Base-by-base conservation (phyloP, 2,888 invertebrate genomes). In the Synergus japonicus region DNA sequence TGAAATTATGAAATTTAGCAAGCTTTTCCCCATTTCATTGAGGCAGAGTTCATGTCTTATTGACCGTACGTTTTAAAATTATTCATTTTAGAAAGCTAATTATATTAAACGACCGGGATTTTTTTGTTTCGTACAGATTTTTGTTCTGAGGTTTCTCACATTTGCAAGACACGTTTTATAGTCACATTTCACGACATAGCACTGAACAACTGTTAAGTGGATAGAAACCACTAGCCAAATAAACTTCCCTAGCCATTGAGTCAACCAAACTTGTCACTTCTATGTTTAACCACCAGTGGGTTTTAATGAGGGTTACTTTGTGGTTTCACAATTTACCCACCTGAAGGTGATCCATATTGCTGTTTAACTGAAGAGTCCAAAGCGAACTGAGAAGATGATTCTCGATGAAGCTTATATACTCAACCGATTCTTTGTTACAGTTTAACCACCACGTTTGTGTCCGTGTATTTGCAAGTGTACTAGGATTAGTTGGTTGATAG, bases 401-500 rank as follows among this genome's bases (percentile, higher is more conserved):
- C 86, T 85, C 84, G 82, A 87, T 83, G 83, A 86, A 86, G 88
- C 89, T 91, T 91, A 91, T 91, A 91, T 91, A 91, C 85, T 82
- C 79, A 80, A 79, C 83, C 80, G 88, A 89, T 89, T 89, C 90
- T 89, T 91, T 90, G 91, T 91, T 91, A 90, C 91, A 90, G 85
- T 90, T 91, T 90, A 89, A 83, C 87, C 86, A 85, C 85, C 83
- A 84, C 82, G 84, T 84, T 86, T 87, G 84, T 86, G 86, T 86
- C 83, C 81, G 85, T 82, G 85, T 87, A 86, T 86, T 83, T 81
- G 85, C 83, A 80, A 80, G 83, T 81, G 84, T 85, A 87, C 88
- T 87, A 88, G 87, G 86, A 87, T 86, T 85, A 84, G 84, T 54
- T 54, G 18, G 49, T 54, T 73, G 54, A 73, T 54, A 54, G 63